phyloP scores from a whole-genome alignment of 37 sponge, comb jelly and placozoan species.

The Cliona cf. orientalis region DNA sequence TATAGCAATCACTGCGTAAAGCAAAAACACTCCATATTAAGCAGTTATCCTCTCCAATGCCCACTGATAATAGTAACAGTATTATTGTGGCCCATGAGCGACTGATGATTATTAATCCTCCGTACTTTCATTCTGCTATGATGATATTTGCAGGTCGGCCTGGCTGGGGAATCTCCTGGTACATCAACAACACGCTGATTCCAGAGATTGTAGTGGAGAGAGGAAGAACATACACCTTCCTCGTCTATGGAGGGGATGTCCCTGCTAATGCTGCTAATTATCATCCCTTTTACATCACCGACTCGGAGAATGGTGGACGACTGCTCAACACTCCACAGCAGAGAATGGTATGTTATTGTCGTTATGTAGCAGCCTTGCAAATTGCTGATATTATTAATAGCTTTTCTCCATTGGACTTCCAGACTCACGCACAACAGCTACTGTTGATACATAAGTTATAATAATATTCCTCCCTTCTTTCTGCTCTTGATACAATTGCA shows the following conservation, averaged over 20 bases:
- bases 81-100: no score
- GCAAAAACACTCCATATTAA: no score
- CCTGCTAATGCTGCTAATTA: slow-evolving; percentile 32
- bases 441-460: no score
- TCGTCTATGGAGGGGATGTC: slow-evolving; percentile 65
- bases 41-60: no score
- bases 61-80: no score
- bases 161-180: slow-evolving; percentile 84
- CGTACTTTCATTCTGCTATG: no score
- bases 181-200: slow-evolving; percentile 67
- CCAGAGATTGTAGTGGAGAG: slow-evolving; percentile 63
- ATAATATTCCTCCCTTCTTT: neutral
- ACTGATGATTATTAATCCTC: no score
- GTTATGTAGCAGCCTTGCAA: no score
- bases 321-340: slow-evolving; percentile 6
- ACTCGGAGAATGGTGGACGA: slow-evolving; percentile 39
- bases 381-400: no score
- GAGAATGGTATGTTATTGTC: slow-evolving; percentile 1
- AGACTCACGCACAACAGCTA: no score
- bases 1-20: no score
- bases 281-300: slow-evolving; percentile 86
- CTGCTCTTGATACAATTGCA: neutral
- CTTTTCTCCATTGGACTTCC: no score
- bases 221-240: slow-evolving; percentile 73
- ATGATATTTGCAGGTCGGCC: slow-evolving; percentile 32